These are phyloP conservation scores for Eledona agricola DNA, from an alignment of 2,888 invertebrate genomes.

Conservation along the genomic window DNA sequence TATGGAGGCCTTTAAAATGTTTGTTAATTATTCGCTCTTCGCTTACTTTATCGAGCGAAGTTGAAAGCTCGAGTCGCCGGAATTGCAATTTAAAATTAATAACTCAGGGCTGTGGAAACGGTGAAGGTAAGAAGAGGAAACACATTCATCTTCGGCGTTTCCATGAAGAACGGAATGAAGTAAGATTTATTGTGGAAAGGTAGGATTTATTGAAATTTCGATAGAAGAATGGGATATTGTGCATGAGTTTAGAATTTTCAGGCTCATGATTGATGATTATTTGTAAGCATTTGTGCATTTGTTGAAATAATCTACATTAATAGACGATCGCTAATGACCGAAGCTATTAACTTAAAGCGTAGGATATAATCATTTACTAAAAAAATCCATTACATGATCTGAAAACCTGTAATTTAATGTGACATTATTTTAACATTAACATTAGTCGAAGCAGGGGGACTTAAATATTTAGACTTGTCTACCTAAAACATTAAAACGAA, in stretches of 20 bases:
- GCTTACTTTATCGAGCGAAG: neutral
- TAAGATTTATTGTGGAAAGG: constrained; percentile 27
- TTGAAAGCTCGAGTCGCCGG: constrained; percentile 5
- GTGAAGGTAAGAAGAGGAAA: constrained; percentile 19
- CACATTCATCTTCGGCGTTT: constrained; percentile 15
- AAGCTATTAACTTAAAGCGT: constrained; percentile 18
- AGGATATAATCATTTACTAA: constrained; percentile 3
- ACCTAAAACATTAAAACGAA: constrained; percentile 4
- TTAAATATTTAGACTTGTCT: constrained; percentile 3
- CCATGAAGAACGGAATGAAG: constrained; percentile 19
- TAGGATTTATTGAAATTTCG: constrained; percentile 29
- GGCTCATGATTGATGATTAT: neutral
- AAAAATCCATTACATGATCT: constrained; percentile 26
- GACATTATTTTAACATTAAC: constrained; percentile 30
- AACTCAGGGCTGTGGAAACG: constrained; percentile 20
- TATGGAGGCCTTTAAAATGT: no score
- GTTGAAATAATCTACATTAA: constrained; percentile 19
- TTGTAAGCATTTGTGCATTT: neutral
- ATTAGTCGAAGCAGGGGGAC: constrained; percentile 2
- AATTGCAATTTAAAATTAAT: constrained; percentile 24
- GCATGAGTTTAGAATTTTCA: constrained; percentile 3
- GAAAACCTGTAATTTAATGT: constrained; percentile 22
- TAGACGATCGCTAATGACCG: constrained; percentile 21
- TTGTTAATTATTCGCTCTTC: no score
- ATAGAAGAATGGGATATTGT: constrained; percentile 17